Percentiles rank a stretch among this genome's conserved stretches.
phyloP scores from a whole-genome alignment of 2,797 vertebrate genomes.

The Alectoris magna region DNA sequence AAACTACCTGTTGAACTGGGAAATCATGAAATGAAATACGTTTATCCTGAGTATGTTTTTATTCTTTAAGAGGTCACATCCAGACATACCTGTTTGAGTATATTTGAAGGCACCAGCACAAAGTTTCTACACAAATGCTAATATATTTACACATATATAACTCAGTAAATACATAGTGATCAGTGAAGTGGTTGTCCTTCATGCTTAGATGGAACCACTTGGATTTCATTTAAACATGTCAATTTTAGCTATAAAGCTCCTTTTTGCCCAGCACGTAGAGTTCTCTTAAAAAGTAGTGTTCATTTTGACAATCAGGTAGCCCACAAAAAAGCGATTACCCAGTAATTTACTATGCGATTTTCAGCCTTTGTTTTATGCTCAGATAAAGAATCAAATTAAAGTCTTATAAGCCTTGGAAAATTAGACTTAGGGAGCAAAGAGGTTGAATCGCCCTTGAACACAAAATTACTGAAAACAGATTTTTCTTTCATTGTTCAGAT shows the following conservation, averaged over 20 bases:
- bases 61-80: not conserved
- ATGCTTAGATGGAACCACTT: not conserved
- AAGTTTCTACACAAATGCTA: not conserved
- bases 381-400: slow-evolving; percentile 81
- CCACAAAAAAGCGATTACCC: slow-evolving; percentile 68
- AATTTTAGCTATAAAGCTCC: slow-evolving; percentile 50
- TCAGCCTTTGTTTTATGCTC: slow-evolving; percentile 68
- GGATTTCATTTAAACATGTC: not conserved
- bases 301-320: slow-evolving; percentile 64
- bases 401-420: slow-evolving; percentile 77
- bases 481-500: slow-evolving; percentile 59
- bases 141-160: not conserved
- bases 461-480: slow-evolving; percentile 63
- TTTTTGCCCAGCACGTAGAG: slow-evolving; percentile 28
- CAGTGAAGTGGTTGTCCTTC: not conserved
- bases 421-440: slow-evolving; percentile 74
- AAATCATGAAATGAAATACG: not conserved
- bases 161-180: not conserved
- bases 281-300: slow-evolving; percentile 46
- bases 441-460: slow-evolving; percentile 74
- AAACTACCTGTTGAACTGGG: not conserved
- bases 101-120: not conserved
- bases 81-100: not conserved
- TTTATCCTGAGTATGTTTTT: not conserved
- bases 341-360: slow-evolving; percentile 77